Base-by-base conservation (phyloP, 2,113 vertebrate genomes). In the Procapra przewalskii region DNA sequence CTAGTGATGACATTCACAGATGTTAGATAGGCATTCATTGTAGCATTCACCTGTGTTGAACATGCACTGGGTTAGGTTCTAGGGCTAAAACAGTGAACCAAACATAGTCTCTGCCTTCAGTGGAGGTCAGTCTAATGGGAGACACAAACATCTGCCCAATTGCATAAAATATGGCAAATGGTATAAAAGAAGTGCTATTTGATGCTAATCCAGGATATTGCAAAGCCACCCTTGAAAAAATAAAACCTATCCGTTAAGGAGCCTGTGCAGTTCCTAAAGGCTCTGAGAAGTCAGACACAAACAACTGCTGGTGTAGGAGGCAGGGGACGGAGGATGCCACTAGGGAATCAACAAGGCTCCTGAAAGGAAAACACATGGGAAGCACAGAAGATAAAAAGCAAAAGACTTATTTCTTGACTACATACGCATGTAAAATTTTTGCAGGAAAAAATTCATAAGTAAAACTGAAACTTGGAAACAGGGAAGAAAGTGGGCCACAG, bases 391-490 rank as follows among this genome's bases (percentile, higher is more conserved):
- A 33, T 64, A 54, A 91, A 91, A 91, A 87, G 45, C 52, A 86
- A 75, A 94, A 91, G 6, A 60, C 36, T 67, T 77, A 64, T 52
- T 89, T 79, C 25, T 87, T 96, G 64, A n/a, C 31, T 43, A 14
- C 4, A 8, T 36, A 87, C 33, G 16, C 48, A 92, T 59, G 81
- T 91, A 88, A 48, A 81, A 67, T 43, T 71, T 96, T 93, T 29
- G 7, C 23, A 88, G 19, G 11, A 33, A 85, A 95, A 54, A 67
- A 55, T 29, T 45, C 4, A 2, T 77, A 62, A 96, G 19, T 15
- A 84, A 97, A 96, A 79, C 27, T 71, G 52, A 87, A 95, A 86
- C 23, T 79, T 90, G 19, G 13, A 95, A 90, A 96, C n/a, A 92
- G 31, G 50, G 40, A 48, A n/a, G 23, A 4, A 64, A n/a, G 21